Conservation (phyloP, 1,140 invertebrate species). For the Lanistes nyassanus region DNA sequence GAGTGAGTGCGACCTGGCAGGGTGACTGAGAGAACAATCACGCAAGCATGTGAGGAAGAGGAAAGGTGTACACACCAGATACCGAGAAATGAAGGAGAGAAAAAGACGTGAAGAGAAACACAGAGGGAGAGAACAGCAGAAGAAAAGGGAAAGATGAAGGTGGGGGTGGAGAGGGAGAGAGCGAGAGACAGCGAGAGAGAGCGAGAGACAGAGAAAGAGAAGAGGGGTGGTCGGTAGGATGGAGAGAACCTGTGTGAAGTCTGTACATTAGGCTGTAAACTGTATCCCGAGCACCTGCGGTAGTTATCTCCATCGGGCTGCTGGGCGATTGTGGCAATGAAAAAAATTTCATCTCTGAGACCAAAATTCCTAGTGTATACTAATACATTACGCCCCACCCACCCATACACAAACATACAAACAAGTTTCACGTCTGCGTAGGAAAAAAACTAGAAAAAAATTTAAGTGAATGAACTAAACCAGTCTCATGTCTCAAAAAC, state of each 20-base stretch:
- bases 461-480: too few species aligned
- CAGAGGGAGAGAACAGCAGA: neutral
- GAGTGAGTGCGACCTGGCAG: too few species aligned
- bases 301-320: neutral
- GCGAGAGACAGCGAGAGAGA: neutral
- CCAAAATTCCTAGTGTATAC: neutral
- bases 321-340: neutral
- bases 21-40: too few species aligned
- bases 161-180: neutral
- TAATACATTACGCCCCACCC: neutral
- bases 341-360: neutral
- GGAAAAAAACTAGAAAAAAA: too few species aligned
- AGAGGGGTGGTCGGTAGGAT: too few species aligned
- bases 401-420: too few species aligned
- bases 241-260: too few species aligned
- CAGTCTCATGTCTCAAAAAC: too few species aligned
- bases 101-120: neutral
- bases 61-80: too few species aligned
- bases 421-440: too few species aligned
- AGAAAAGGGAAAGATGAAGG: neutral
- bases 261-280: neutral
- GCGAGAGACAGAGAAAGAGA: neutral
- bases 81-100: too few species aligned
- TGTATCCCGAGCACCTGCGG: neutral
- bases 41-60: too few species aligned